phyloP scores from a whole-genome alignment of 2,113 vertebrate genomes.

The Actenoides hombroni region DNA sequence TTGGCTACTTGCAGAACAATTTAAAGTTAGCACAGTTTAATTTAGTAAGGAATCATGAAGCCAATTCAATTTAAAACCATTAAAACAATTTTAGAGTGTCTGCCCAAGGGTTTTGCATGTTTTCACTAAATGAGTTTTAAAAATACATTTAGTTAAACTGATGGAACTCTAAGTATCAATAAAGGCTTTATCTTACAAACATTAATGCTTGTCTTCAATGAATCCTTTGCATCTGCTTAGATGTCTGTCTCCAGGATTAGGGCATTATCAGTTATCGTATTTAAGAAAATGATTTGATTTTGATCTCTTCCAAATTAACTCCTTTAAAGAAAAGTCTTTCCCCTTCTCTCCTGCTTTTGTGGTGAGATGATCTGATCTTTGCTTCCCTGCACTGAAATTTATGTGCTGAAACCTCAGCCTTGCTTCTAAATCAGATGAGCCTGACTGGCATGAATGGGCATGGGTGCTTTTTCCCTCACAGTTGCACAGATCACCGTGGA shows the following conservation, averaged over 20 bases:
- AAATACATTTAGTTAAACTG: constrained; percentile 70
- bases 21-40: constrained; percentile 59
- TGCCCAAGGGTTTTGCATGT: constrained; percentile 70
- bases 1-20: constrained; percentile 55
- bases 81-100: constrained; percentile 67
- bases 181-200: constrained; percentile 67
- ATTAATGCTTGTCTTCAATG: constrained; percentile 51
- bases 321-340: not conserved
- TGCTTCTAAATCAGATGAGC: not conserved
- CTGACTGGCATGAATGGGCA: fast-evolving
- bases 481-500: not conserved
- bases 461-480: not conserved
- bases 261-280: not conserved
- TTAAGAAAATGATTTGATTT: constrained; percentile 14
- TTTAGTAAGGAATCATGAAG: constrained; percentile 63
- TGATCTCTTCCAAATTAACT: not conserved
- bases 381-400: not conserved
- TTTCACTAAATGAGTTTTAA: constrained; percentile 70
- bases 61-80: constrained; percentile 68
- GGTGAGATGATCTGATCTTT: not conserved
- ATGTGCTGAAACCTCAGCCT: not conserved
- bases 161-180: constrained; percentile 70
- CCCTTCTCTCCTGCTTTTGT: not conserved
- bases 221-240: constrained; percentile 48
- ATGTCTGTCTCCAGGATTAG: constrained; percentile 53